Percentiles rank a stretch among this genome's conserved stretches.
These are phyloP conservation scores for Acyrthosiphon pisum DNA, from an alignment of 1,140 invertebrate species.

Conservation along the genomic window DNA sequence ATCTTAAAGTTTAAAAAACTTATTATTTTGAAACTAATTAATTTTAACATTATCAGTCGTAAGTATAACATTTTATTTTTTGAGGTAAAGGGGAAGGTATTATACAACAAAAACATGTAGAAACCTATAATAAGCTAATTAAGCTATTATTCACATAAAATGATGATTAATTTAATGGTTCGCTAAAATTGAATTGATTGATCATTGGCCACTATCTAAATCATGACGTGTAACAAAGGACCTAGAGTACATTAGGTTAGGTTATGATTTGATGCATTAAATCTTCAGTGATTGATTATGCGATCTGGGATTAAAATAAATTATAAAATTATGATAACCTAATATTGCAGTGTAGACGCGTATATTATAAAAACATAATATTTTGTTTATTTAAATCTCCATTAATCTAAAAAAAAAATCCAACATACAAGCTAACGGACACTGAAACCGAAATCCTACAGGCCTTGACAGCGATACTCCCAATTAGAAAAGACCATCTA, in stretches of 20 bases:
- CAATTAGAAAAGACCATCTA: slow-evolving; percentile 36
- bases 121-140: neutral
- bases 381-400: neutral
- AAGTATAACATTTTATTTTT: too few relatives aligned
- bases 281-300: neutral
- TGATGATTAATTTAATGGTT: neutral
- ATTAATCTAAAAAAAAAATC: neutral
- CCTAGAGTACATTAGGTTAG: neutral
- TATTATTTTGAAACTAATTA: too few relatives aligned
- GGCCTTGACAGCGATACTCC: slow-evolving; percentile 22
- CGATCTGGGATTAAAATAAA: neutral
- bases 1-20: too few relatives aligned
- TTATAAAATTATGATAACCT: neutral
- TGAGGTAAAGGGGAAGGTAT: neutral
- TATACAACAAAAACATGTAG: neutral
- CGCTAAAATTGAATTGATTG: neutral
- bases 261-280: neutral
- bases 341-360: neutral
- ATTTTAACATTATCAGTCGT: too few relatives aligned
- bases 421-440: neutral
- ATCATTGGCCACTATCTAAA: neutral
- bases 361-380: neutral
- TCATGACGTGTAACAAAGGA: neutral
- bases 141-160: neutral
- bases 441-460: neutral